Evolutionary conservation across 2,888 invertebrate species (phyloP), one percentile per base, ranked within the genome.

Genomic region (Pemphredon lugubris): DNA sequence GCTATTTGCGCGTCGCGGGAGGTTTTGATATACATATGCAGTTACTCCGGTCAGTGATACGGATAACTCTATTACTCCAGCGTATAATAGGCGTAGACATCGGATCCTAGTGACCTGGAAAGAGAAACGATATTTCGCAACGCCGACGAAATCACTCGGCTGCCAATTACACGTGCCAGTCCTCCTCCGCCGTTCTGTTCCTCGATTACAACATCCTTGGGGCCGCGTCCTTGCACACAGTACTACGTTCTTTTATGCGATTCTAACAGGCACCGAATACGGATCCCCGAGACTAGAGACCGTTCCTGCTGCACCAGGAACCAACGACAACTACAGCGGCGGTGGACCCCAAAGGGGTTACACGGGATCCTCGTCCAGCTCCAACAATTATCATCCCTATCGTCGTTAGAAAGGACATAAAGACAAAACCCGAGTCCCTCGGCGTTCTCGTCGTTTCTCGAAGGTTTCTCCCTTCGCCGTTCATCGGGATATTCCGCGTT

Each of bases 341-440:
- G 83, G 84, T 59, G 87, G 88, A 34, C 88, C 88, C 67, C 86
- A 86, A 81, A 83, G 86, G 78, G 83, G 83, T 73, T 86, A 87
- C 66, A 66, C 84, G 48, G 84, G 83, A 73, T 73, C 85, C 37
- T 73, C 86, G 54, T 72, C 81, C 72, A 84, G 72, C 82, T 77
- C 73, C 82, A 87, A 83, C 84, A 88, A 85, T 82, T 88, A 88
- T 70, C 88, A 88, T 83, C 88, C 88, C 32, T 88, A 88, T 63
- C 87, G 88, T 63, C 88, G 88, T 78, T 88, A 86, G 44, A 67
- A 64, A 53, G 73, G 64, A 69, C 55, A 64, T 63, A 45, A 34
- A 54, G 37, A n/a, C 20, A 63, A 40, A 48, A 63, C 55, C 37
- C 60, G 34, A 37, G 30, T 51, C 53, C 64, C 55, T 39, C 26